Base-by-base conservation (phyloP, 2,113 vertebrate genomes). In the Perccottus glenii region DNA sequence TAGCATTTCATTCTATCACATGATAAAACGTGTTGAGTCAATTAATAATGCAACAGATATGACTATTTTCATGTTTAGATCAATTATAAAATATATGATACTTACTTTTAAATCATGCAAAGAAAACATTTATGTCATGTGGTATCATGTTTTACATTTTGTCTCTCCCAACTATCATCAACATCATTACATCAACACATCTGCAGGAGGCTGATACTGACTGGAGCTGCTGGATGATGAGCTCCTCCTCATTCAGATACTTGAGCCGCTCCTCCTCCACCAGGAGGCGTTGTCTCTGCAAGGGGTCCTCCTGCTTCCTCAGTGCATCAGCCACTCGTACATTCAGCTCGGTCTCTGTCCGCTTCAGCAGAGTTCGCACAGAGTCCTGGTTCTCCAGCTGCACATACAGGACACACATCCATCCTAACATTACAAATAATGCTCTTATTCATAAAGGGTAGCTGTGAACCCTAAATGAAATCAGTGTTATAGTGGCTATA, bases 141-240 rank as follows among this genome's bases (percentile, higher is more conserved):
- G 38, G 8, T 5, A 40, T 40, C 38, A 40, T 40, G 38, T 40
- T 27, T 27, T 27, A 27, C 19, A 27, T 27, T 27, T 27, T 1
- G 19, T 27, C 19, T 27, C 19, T 27, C 19, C 19, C 19, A 27
- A 27, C 19, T 27, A 27, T 8, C 42, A 43, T n/a, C n/a, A n/a
- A 12, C 12, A 11, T 4, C 53, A 56, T 56, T 35, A 56, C 53
- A 16, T 2, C 9, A 50, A 15, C 11, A 46, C 44, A 19, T 61
- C n/a, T 16, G 10, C 11, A n/a, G 12, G 10, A 16, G 1, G 6
- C n/a, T 12, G 61, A 42, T 14, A 89, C 96, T 94, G 82, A 99
- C 98, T 98, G 97, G 43, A 99, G 94, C 90, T 99, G 98, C 89
- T 99, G 98, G 43, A 95, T 97, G 78, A 98, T 97, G 33, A 98